phyloP scores from a whole-genome alignment of 2,113 vertebrate genomes.

The Carettochelys insculpta region DNA sequence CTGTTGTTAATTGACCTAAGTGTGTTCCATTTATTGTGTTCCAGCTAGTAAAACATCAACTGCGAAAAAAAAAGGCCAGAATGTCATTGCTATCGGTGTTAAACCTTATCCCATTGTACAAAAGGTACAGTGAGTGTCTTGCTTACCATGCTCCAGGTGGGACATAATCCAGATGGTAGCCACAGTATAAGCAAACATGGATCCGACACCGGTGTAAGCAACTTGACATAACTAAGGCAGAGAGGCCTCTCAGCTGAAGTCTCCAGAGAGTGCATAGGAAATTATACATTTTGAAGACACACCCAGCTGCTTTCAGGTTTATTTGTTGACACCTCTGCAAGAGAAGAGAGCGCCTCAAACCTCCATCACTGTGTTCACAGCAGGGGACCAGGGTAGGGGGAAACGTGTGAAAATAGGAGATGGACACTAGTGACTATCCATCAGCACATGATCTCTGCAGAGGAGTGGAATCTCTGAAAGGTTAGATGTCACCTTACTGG shows the following conservation, averaged over 20 bases:
- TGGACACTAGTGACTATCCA: background rate
- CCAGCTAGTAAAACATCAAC: background rate
- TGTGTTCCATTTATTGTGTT: background rate
- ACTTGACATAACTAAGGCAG: background rate
- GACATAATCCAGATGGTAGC: too few species aligned
- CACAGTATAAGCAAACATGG: background rate
- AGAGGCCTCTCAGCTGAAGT: fast-evolving
- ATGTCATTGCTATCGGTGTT: background rate
- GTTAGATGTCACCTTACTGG: background rate
- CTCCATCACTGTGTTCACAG: background rate
- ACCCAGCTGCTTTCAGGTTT: background rate
- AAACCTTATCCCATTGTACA: background rate
- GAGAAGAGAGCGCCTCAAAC: background rate
- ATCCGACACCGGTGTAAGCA: fast-evolving
- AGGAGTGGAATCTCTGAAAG: background rate
- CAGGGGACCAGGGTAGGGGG: too few species aligned
- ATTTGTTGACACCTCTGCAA: background rate
- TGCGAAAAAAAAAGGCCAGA: background rate
- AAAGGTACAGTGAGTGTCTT: background rate
- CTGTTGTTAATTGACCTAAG: background rate
- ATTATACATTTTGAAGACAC: background rate
- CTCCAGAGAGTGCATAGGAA: background rate
- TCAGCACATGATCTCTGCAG: background rate
- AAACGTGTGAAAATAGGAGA: background rate
- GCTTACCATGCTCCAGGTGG: background rate